Conservation (phyloP, 2,888 invertebrate species). For the Drosophila trichaetosa region DNA sequence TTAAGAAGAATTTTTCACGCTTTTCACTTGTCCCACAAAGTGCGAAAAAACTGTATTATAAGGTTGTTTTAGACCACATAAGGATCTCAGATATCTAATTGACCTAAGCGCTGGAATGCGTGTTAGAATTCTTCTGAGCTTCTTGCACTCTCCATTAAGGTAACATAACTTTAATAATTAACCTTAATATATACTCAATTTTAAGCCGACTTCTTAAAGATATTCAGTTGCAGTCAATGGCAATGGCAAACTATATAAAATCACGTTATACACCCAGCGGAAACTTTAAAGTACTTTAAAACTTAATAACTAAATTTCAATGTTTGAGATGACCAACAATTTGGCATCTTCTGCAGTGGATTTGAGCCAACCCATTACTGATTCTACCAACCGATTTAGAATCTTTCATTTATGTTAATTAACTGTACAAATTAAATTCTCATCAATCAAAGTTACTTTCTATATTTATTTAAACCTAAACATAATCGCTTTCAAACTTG, state of each 20-base stretch:
- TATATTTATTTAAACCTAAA: background rate
- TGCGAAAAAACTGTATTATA: background rate
- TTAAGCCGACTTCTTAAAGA: background rate
- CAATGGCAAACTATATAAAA: background rate
- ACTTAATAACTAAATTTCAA: background rate
- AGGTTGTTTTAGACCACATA: background rate
- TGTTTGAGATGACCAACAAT: constrained; percentile 51
- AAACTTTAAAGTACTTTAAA: background rate
- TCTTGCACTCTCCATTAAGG: background rate
- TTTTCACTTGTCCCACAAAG: constrained; percentile 2
- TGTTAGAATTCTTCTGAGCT: background rate
- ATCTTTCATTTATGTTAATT: background rate
- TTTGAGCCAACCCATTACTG: constrained; percentile 44
- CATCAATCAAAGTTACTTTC: background rate
- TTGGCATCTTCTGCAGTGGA: constrained; percentile 64
- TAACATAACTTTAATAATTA: background rate
- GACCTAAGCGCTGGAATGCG: background rate
- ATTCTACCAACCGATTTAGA: background rate
- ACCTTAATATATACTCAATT: background rate
- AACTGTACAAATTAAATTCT: background rate
- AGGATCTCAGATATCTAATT: background rate
- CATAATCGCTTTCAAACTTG: background rate
- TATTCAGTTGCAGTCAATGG: background rate
- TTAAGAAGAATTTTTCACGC: constrained; percentile 10
- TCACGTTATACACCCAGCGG: too few species aligned